These are phyloP conservation scores for Champsocephalus gunnari DNA, from an alignment of 2,797 vertebrate species.

Conservation along the genomic window DNA sequence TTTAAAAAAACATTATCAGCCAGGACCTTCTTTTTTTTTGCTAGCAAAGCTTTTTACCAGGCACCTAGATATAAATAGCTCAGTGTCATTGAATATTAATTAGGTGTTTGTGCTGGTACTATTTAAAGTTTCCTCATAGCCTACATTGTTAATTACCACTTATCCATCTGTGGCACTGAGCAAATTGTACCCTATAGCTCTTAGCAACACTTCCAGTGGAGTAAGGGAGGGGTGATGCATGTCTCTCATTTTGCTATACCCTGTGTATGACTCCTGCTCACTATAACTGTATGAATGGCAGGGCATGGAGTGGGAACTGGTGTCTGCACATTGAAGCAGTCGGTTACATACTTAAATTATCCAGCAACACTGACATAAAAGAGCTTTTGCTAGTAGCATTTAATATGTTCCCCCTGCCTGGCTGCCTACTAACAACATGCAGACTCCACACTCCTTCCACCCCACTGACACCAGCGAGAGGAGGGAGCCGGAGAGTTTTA, in stretches of 20 bases:
- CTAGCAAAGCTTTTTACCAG: conserved; percentile 16
- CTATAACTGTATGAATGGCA: conserved; percentile 18
- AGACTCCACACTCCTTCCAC: conserved; percentile 74
- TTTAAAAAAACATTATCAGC: conserved; percentile 45
- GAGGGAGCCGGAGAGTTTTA: conserved; percentile 69
- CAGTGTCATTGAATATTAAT: conserved; percentile 54
- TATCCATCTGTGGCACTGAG: conserved; percentile 54
- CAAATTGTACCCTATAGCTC: conserved; percentile 60
- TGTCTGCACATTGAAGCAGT: conserved; percentile 48
- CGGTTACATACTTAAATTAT: conserved; percentile 69
- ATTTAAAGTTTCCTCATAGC: conserved; percentile 60
- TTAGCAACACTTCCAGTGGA: conserved; percentile 36
- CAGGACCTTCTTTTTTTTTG: conserved; percentile 2
- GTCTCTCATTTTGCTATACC: conserved; percentile 28
- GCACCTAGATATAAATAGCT: conserved; percentile 60
- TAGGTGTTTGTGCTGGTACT: conserved; percentile 44
- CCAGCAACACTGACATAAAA: conserved; percentile 61
- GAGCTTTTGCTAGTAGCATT: conserved; percentile 63
- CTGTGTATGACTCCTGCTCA: conserved; percentile 3
- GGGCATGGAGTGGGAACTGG: conserved; percentile 5
- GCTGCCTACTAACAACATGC: conserved; percentile 68
- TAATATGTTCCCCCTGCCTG: conserved; percentile 58
- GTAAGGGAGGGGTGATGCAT: conserved; percentile 16
- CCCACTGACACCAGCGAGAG: conserved; percentile 67
- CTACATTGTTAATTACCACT: conserved; percentile 66